Evolutionary conservation across 1,140 invertebrate species (phyloP).

Genomic region (Epicauta chinensis): DNA sequence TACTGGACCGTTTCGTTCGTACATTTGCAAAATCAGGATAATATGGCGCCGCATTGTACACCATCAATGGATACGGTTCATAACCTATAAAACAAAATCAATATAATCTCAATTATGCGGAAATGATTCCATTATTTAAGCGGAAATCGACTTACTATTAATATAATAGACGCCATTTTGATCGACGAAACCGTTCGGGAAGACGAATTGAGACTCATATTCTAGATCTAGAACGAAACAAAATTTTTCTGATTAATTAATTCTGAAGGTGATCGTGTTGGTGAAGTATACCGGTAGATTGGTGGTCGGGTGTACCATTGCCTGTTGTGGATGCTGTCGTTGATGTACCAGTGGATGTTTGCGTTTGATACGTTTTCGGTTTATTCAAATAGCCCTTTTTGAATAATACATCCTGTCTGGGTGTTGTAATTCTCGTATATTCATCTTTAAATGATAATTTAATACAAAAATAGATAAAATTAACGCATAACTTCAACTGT

Average conservation of each 20-base stretch:
- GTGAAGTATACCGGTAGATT: slow-evolving; percentile 34
- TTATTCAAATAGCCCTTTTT: slow-evolving; percentile 63
- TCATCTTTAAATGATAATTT: slow-evolving; percentile 53
- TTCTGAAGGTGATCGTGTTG: not conserved
- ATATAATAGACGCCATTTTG: slow-evolving; percentile 44
- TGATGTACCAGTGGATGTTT: slow-evolving; percentile 39
- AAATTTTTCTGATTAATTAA: not conserved
- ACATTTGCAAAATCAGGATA: slow-evolving; percentile 33
- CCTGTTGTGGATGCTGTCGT: slow-evolving; percentile 41
- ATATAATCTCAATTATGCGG: slow-evolving; percentile 1
- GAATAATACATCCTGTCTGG: slow-evolving; percentile 64
- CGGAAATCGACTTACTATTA: slow-evolving; percentile 35
- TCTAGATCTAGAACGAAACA: slow-evolving; percentile 36
- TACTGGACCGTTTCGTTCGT: slow-evolving; percentile 38
- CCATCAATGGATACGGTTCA: slow-evolving; percentile 39
- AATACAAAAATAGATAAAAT: not conserved
- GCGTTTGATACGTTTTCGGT: slow-evolving; percentile 47
- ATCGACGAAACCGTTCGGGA: slow-evolving; percentile 42
- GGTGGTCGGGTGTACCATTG: slow-evolving; percentile 41
- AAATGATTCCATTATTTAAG: too few species aligned
- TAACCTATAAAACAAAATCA: slow-evolving; percentile 33
- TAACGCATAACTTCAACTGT: too few species aligned
- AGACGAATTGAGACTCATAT: slow-evolving; percentile 41
- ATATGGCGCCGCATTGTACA: slow-evolving; percentile 38
- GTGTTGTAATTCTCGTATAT: slow-evolving; percentile 64